These are phyloP conservation scores for Drosophila novamexicana DNA, from an alignment of 1,140 invertebrate genomes.

Conservation along the genomic window DNA sequence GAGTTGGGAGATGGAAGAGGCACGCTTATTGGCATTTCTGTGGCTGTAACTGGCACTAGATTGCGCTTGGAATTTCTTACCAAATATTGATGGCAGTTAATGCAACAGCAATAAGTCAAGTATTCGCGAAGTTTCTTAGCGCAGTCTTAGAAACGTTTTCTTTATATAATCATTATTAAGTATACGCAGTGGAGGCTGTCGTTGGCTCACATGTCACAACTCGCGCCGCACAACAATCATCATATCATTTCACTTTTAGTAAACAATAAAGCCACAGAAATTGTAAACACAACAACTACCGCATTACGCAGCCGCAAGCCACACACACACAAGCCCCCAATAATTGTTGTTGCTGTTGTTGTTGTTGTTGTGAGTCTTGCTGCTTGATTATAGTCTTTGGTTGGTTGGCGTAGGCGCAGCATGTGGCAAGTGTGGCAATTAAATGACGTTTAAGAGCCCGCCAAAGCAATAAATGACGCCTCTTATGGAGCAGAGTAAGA, in stretches of 20 bases:
- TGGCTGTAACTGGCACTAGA: conserved; percentile 58
- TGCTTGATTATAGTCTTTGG: conserved; percentile 33
- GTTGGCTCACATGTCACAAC: conserved; percentile 16
- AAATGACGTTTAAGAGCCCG: conserved; percentile 46
- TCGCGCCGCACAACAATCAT: conserved; percentile 27
- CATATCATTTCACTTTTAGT: conserved; percentile 21
- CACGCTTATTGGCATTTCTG: conserved; percentile 26
- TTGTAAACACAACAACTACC: conserved; percentile 50
- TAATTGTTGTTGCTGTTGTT: conserved; percentile 1
- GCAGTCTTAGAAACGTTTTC: conserved; percentile 44
- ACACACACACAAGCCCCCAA: conserved; percentile 27
- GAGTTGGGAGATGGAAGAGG: conserved; percentile 2
- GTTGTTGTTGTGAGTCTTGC: conserved; percentile 25
- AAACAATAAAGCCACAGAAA: conserved; percentile 45
- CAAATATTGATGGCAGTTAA: conserved; percentile 74
- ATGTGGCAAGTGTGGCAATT: conserved; percentile 62
- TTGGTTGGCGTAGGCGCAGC: conserved; percentile 45
- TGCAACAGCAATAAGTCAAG: conserved; percentile 13
- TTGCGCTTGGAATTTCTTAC: conserved; percentile 73
- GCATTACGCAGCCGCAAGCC: conserved; percentile 59
- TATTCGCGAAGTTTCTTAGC: conserved; percentile 37
- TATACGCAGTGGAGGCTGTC: conserved; percentile 30
- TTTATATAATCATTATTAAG: conserved; percentile 50
- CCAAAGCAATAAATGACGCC: conserved; percentile 11
- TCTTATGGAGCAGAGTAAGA: conserved; percentile 5